Evolutionary conservation across 2,797 vertebrate species (phyloP).

Genomic region (Coccyzus lansbergi): DNA sequence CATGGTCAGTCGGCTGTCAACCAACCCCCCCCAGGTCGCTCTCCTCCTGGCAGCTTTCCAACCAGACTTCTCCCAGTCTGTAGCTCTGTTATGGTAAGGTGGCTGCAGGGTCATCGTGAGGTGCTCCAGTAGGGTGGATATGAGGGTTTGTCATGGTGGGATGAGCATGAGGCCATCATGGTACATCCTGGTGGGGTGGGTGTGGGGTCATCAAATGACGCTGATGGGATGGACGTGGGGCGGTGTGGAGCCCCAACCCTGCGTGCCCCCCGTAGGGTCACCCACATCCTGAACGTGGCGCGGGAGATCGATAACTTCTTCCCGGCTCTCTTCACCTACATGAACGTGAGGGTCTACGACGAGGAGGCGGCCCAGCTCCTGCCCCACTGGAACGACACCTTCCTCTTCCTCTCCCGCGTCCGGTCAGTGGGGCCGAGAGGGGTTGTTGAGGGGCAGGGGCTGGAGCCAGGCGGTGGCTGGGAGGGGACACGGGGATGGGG

Average conservation of each 20-base stretch:
- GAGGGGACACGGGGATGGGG: no score
- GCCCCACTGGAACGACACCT: conserved; percentile 90
- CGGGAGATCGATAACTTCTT: conserved; percentile 98
- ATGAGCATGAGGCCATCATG: background rate
- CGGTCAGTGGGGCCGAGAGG: conserved; percentile 74
- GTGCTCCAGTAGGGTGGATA: no score
- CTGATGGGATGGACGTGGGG: background rate
- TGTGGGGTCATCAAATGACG: no score
- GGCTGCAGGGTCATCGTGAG: no score
- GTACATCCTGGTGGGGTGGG: background rate
- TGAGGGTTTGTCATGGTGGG: no score
- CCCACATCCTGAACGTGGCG: conserved; percentile 93
- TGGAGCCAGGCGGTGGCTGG: no score
- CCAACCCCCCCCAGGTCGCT: no score
- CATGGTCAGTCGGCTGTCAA: no score
- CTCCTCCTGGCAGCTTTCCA: no score
- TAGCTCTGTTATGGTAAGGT: no score
- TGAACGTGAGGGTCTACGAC: conserved; percentile 93
- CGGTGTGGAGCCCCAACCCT: background rate
- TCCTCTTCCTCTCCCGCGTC: conserved; percentile 87
- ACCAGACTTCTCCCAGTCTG: no score
- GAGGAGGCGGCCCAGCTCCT: conserved; percentile 90
- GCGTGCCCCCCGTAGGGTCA: conserved; percentile 77
- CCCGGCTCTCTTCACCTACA: conserved; percentile 90
- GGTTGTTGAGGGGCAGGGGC: fast-evolving